Evolutionary conservation across 1,140 invertebrate species (phyloP).

Genomic region (Leucophenga varia): DNA sequence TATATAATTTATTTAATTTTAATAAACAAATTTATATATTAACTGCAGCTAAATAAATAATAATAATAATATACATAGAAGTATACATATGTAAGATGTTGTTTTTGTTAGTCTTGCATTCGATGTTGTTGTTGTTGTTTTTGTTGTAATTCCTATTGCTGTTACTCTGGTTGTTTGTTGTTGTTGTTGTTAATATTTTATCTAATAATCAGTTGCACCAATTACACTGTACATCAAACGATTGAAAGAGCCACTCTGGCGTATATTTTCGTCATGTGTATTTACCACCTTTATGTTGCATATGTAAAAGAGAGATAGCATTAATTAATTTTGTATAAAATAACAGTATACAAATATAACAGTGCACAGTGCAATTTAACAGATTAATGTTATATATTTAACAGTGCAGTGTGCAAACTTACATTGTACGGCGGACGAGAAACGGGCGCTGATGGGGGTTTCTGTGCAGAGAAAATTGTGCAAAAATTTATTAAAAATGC

Average conservation of each 20-base stretch:
- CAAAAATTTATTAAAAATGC: no score
- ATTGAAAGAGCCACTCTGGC: constrained; percentile 88
- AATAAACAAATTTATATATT: no score
- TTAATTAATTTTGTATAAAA: neutral
- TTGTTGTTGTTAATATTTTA: constrained; percentile 12
- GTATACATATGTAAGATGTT: no score
- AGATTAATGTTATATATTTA: constrained; percentile 8
- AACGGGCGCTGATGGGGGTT: constrained; percentile 53
- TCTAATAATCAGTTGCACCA: constrained; percentile 73
- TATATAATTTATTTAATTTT: no score
- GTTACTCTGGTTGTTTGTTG: no score
- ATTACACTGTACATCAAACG: constrained; percentile 88
- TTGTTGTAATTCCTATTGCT: constrained; percentile 15
- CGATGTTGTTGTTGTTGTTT: constrained; percentile 12
- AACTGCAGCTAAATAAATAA: no score
- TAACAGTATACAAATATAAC: neutral
- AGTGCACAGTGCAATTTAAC: neutral
- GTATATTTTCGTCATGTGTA: constrained; percentile 73
- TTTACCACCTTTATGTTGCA: constrained; percentile 58
- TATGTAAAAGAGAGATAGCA: constrained; percentile 6
- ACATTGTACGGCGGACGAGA: constrained; percentile 55
- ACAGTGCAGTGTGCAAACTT: constrained; percentile 21
- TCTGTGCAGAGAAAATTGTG: constrained; percentile 37
- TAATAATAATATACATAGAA: no score
- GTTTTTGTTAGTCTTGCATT: constrained; percentile 8